These are phyloP conservation scores for Cyprinodon tularosa DNA, from an alignment of 2,113 vertebrate genomes.

Conservation along the genomic window DNA sequence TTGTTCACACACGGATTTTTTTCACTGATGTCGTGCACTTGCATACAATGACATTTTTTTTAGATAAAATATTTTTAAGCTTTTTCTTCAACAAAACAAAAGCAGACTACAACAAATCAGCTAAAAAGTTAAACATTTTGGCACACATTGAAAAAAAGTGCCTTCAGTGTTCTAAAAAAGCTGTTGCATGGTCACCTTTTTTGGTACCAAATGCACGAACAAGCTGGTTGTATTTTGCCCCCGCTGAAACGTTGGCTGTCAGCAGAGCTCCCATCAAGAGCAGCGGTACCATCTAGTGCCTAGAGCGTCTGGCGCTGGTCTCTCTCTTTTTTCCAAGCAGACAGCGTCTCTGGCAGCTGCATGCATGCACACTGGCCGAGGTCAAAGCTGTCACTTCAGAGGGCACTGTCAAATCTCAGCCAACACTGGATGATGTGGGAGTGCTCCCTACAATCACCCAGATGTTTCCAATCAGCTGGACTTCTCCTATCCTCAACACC, in stretches of 20 bases:
- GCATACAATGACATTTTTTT: neutral
- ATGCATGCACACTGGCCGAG: constrained; percentile 74
- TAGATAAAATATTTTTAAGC: neutral
- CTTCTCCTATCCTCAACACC: constrained; percentile 63
- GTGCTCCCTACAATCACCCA: constrained; percentile 78
- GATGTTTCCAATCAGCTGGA: constrained; percentile 84
- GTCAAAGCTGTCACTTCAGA: constrained; percentile 84
- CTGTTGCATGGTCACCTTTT: constrained; percentile 41
- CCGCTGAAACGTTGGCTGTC: constrained; percentile 68
- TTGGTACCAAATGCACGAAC: constrained; percentile 46
- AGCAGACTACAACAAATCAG: constrained; percentile 5
- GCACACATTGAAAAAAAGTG: constrained; percentile 31
- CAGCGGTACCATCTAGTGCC: constrained; percentile 77
- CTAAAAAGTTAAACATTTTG: constrained; percentile 35
- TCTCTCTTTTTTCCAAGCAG: constrained; percentile 59
- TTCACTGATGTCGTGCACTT: neutral
- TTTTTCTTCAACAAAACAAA: constrained; percentile 10
- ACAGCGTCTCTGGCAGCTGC: constrained; percentile 73
- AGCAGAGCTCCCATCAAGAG: constrained; percentile 77
- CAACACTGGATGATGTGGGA: constrained; percentile 76
- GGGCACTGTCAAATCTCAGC: constrained; percentile 80
- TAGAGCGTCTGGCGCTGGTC: constrained; percentile 71
- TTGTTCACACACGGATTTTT: neutral
- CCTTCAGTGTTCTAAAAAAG: constrained; percentile 63
- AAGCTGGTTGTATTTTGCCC: constrained; percentile 64